Conservation (phyloP, 2,888 invertebrate species). For the Tanypteryx hageni region DNA sequence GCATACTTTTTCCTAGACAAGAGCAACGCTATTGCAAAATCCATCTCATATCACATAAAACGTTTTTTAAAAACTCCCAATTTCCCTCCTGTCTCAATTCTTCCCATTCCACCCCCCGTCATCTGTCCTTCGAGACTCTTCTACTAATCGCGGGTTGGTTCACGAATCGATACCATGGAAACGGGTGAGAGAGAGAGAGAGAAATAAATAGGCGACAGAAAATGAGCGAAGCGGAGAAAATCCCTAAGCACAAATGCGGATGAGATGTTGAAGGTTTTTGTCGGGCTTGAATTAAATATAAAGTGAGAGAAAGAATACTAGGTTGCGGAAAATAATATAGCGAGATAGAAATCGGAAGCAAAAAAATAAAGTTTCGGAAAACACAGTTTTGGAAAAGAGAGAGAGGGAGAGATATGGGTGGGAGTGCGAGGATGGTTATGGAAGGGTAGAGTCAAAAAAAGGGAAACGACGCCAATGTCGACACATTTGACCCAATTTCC, state of each 20-base stretch:
- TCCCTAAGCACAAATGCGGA: background rate
- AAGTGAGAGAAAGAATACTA: background rate
- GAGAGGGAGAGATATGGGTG: background rate
- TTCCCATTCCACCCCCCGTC: background rate
- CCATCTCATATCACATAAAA: background rate
- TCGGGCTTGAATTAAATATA: background rate
- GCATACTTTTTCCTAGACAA: too few species aligned
- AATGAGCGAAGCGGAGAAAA: background rate
- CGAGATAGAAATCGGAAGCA: background rate
- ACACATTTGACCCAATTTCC: constrained; percentile 27
- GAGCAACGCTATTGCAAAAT: too few species aligned
- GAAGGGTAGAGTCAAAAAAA: background rate
- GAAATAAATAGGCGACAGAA: background rate
- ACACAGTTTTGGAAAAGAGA: background rate
- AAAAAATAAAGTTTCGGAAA: background rate
- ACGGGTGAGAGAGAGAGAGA: too few species aligned
- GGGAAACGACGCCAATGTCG: background rate
- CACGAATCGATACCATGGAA: background rate
- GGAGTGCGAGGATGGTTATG: too few species aligned
- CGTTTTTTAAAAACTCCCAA: background rate
- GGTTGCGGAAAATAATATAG: background rate
- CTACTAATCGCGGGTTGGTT: background rate
- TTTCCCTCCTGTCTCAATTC: background rate
- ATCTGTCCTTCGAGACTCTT: background rate
- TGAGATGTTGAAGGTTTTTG: background rate